phyloP scores from a whole-genome alignment of 2,888 invertebrate genomes.

The Zeuzera pyrina region DNA sequence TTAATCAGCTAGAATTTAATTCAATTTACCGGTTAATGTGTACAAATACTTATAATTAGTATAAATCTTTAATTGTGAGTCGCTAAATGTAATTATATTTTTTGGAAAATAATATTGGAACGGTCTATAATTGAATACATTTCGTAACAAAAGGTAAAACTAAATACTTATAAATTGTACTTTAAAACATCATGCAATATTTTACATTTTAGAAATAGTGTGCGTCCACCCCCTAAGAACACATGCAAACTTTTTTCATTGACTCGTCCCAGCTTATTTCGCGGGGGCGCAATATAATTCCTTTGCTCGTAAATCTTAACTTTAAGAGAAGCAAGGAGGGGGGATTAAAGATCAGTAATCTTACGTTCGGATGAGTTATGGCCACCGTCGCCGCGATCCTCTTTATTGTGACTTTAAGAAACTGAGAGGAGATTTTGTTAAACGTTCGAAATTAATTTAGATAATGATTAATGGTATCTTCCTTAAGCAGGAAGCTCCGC shows the following conservation, averaged over 20 bases:
- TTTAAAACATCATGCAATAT: too few species aligned
- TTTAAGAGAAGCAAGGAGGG: conserved; percentile 77
- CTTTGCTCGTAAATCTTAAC: conserved; percentile 80
- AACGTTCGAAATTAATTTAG: conserved; percentile 72
- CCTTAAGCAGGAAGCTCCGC: conserved; percentile 40
- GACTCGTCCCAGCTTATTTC: conserved; percentile 48
- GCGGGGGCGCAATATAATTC: conserved; percentile 77
- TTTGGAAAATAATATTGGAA: too few species aligned
- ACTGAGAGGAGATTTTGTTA: conserved; percentile 70
- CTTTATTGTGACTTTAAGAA: conserved; percentile 74
- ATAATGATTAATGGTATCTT: conserved; percentile 70
- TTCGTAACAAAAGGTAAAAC: too few species aligned
- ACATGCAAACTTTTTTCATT: conserved; percentile 61
- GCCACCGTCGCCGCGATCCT: conserved; percentile 60
- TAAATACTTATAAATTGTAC: too few species aligned
- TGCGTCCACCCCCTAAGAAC: conserved; percentile 2
- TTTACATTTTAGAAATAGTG: too few species aligned
- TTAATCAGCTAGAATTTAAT: too few species aligned
- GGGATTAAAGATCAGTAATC: conserved; percentile 85
- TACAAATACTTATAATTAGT: too few species aligned
- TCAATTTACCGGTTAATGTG: too few species aligned
- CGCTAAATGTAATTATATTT: too few species aligned
- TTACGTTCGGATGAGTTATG: conserved; percentile 81
- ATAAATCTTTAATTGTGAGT: too few species aligned
- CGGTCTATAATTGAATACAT: too few species aligned